A percentile compares a stretch with the other conserved stretches of the same genome.
These are phyloP conservation scores for Harpalus rufipes DNA, from an alignment of 2,888 invertebrate species.

Conservation along the genomic window DNA sequence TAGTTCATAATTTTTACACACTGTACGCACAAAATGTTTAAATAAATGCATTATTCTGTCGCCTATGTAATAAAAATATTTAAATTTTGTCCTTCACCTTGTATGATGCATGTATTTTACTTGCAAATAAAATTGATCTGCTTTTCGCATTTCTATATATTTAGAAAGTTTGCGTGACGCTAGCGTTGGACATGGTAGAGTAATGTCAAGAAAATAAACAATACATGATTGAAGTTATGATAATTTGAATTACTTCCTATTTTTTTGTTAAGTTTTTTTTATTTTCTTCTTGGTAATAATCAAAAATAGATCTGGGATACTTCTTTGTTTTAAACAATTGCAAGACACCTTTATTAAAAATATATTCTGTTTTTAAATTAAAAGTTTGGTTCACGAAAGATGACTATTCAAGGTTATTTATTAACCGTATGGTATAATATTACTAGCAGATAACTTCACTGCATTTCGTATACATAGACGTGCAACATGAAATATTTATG, in stretches of 20 bases:
- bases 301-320: no score
- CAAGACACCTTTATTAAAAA: no score
- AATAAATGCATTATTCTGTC: conserved; percentile 32
- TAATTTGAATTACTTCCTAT: conserved; percentile 12
- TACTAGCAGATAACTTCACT: no score
- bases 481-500: no score
- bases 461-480: no score
- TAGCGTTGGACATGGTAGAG: background rate
- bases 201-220: background rate
- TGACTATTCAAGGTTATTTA: no score
- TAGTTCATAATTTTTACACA: conserved; percentile 48
- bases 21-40: conserved; percentile 25
- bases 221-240: background rate
- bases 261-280: background rate
- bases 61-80: conserved; percentile 35
- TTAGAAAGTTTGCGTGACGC: conserved; percentile 56
- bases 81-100: conserved; percentile 60
- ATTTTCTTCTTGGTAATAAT: background rate
- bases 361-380: no score
- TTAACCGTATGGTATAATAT: no score
- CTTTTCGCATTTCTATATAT: conserved; percentile 40
- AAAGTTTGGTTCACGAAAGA: no score
- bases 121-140: conserved; percentile 54
- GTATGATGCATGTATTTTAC: conserved; percentile 20
- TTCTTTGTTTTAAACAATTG: no score